Base-by-base conservation (phyloP, 2,113 vertebrate species). In the Carassius carassius region DNA sequence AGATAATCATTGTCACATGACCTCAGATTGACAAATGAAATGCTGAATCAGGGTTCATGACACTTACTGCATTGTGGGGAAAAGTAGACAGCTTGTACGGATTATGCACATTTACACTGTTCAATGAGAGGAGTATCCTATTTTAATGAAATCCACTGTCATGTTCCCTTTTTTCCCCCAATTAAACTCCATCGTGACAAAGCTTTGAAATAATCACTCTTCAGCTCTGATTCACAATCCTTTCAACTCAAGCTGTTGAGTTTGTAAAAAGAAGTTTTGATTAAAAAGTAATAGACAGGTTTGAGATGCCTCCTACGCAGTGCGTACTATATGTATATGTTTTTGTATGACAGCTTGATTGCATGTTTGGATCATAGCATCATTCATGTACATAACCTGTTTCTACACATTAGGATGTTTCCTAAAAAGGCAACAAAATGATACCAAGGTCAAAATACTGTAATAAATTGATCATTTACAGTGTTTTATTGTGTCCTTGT, bases 341-440 rank as follows among this genome's bases (percentile, higher is more conserved):
- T 78, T 90, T 93, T 78, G 95, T 95, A 96, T 94, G 89, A 89
- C 79, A 92, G 72, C 62, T 81, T 87, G 84, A 91, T 91, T 94
- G 96, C 96, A 97, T 97, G 95, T 91, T 91, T 91, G 76, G 87
- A 93, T 86, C 37, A 87, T 56, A 37, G 63, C 83, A 74, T 58
- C 86, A 83, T 74, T 16, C 86, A 82, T 97, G 95, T 97, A 96
- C 90, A 96, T 96, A 95, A 86, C 86, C 89, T 89, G 94, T 96
- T 94, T 92, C 95, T 94, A 90, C 86, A 91, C 91, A 94, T 89
- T 81, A 11, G 67, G 92, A 89, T 90, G 88, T 94, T 96, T 96
- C 92, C 90, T 95, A 94, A 89, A 94, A 89, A 88, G 84, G 58
- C 10, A 70, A 80, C 84, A 5, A 73, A 87, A 85, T 25, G 21